Evolutionary conservation across 2,797 vertebrate genomes (phyloP), one percentile per base, ranked within the genome.

Genomic region (Mallotus villosus): DNA sequence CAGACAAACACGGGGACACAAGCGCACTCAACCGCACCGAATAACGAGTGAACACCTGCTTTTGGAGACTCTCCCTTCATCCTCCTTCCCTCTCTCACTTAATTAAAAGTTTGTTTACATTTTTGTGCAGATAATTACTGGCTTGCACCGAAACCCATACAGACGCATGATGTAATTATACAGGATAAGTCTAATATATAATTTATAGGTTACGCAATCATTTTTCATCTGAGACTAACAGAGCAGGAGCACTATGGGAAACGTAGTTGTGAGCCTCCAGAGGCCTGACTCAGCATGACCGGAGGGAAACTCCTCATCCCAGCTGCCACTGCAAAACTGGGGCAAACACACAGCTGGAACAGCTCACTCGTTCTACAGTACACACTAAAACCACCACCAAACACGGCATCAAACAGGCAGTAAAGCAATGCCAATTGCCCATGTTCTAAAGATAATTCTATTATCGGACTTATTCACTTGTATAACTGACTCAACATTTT

Each of bases 71-170:
- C 51, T 17, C 74, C n/a, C 19, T 78, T 78, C 70, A 73, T 82
- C 67, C 1, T 60, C n/a, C 1, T 70, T 66, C 73, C 65, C 80
- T 70, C 76, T 73, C 78, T 83, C 71, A 62, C 67, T 61, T 71
- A 2, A 88, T 89, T 89, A 82, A 89, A 89, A 84, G 87, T 88
- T 78, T 90, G 78, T 90, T 92, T 86, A 87, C 74, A 22, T 86
- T 84, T 74, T 75, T 83, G 85, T 84, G 85, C 84, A 46, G 41
- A 46, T 46, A 46, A 46, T 46, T 46, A 46, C 11, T 11, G 41
- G 41, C 41, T 14, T 46, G 41, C 41, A 46, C 5, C 32, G 5
- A 34, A 34, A 46, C 12, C 41, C 11, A 14, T 46, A 46, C 9
- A 46, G 41, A 46, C 41, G 9, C 41, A 46, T 46, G 2, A 46